Conservation (phyloP, 1,140 invertebrate species). For the Ceratina calcarata region DNA sequence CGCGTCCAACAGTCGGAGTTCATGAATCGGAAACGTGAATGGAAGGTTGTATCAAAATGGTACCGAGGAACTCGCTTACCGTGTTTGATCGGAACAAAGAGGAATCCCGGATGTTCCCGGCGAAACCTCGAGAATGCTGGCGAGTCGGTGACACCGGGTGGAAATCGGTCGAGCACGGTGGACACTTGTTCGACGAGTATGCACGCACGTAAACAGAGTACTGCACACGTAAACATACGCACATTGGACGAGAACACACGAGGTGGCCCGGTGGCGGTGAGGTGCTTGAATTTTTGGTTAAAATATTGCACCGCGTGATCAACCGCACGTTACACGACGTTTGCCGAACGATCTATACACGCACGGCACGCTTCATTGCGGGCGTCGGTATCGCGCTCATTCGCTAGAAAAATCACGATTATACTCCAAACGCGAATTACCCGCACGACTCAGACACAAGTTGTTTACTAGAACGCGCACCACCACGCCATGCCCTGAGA, state of each 20-base stretch:
- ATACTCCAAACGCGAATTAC: conserved; percentile 57
- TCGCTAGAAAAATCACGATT: conserved; percentile 48
- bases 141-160: conserved; percentile 11
- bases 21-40: background rate
- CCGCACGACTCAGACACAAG: conserved; percentile 74
- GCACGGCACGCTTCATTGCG: conserved; percentile 14
- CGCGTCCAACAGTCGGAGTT: background rate
- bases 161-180: background rate
- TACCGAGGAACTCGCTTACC: conserved; percentile 17
- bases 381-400: background rate
- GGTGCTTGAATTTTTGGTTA: conserved; percentile 29
- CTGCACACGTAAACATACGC: conserved; percentile 3
- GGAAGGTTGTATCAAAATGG: conserved; percentile 4
- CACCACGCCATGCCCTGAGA: conserved; percentile 74
- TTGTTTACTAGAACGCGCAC: conserved; percentile 79
- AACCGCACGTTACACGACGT: background rate
- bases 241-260: conserved; percentile 15
- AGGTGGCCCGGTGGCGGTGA: conserved; percentile 18
- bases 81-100: background rate
- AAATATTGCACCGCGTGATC: background rate
- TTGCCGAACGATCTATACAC: background rate
- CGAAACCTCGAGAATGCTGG: conserved; percentile 5
- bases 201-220: conserved; percentile 5
- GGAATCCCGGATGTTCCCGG: background rate
- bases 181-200: conserved; percentile 34